Conservation (phyloP, 2,888 invertebrate species). For the Matsumyia berberina region DNA sequence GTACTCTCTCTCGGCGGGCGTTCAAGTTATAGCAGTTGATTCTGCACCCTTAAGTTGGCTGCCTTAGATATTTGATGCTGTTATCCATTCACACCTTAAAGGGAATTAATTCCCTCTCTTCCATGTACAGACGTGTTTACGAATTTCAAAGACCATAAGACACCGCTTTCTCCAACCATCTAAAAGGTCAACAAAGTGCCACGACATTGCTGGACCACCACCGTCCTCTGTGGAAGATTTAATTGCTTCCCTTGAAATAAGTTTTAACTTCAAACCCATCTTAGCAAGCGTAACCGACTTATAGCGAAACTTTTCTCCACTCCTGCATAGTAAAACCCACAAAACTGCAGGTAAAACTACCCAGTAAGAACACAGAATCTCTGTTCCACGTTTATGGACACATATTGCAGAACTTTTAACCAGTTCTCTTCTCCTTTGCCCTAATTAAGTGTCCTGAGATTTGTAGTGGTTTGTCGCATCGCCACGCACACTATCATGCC, state of each 20-base stretch:
- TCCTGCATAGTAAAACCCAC: neutral
- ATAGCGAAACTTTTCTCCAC: conserved; percentile 41
- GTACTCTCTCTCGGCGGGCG: too few relatives aligned
- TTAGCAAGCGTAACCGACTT: conserved; percentile 12
- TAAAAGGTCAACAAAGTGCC: conserved; percentile 41
- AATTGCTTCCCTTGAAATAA: conserved; percentile 35
- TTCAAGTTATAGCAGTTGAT: too few relatives aligned
- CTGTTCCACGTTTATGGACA: conserved; percentile 16
- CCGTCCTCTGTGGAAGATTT: neutral
- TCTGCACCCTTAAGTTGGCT: too few relatives aligned
- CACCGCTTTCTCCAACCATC: conserved; percentile 4
- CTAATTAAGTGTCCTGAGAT: conserved; percentile 65
- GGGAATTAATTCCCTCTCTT: too few relatives aligned
- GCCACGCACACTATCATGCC: too few relatives aligned
- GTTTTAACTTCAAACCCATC: conserved; percentile 47
- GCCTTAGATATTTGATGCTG: too few relatives aligned
- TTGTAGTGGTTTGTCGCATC: conserved; percentile 54
- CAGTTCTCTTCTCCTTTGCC: conserved; percentile 6
- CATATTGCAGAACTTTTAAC: conserved; percentile 5
- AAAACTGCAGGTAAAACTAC: conserved; percentile 51
- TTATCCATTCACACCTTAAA: too few relatives aligned
- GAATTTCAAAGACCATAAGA: neutral
- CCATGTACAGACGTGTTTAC: too few relatives aligned
- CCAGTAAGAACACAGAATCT: conserved; percentile 5
- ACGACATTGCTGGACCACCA: neutral